Conservation (phyloP, 37 sponge, comb jelly and placozoan species). For the Diacarnus erythraeanus region DNA sequence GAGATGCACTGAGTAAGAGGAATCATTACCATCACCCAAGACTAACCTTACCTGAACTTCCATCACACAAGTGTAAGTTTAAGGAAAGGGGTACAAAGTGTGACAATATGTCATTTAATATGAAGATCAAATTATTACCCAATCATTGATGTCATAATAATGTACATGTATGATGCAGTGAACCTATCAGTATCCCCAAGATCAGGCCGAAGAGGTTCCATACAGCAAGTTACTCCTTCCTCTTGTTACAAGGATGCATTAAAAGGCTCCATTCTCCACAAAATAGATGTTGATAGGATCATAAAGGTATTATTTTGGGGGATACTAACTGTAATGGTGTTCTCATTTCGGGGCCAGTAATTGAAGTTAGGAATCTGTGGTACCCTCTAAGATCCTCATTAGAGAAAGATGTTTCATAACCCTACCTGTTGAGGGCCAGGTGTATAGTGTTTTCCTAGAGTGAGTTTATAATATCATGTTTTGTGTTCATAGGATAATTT, state of each 20-base stretch:
- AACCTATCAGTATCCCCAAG: background rate
- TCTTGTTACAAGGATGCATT: slow-evolving; percentile 40
- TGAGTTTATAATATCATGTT: background rate
- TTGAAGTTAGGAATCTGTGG: too few relatives aligned
- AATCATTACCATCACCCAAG: background rate
- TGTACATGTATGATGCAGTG: slow-evolving; percentile 10
- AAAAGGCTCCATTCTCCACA: slow-evolving; percentile 33
- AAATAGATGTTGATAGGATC: slow-evolving; percentile 24
- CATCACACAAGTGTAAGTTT: background rate
- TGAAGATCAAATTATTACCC: too few relatives aligned
- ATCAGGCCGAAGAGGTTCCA: slow-evolving; percentile 36
- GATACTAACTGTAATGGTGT: too few relatives aligned
- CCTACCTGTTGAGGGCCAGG: too few relatives aligned
- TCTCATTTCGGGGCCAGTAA: too few relatives aligned
- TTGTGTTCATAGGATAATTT: slow-evolving; percentile 53
- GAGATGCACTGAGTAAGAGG: background rate
- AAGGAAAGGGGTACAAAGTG: background rate
- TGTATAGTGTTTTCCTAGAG: background rate
- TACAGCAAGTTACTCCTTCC: slow-evolving; percentile 27
- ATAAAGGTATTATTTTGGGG: too few relatives aligned
- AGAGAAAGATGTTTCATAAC: background rate
- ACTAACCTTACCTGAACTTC: background rate
- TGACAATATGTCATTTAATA: too few relatives aligned
- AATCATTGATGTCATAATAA: too few relatives aligned
- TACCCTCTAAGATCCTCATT: too few relatives aligned